Base-by-base conservation (phyloP, 1,140 invertebrate genomes). In the Manduca sexta region DNA sequence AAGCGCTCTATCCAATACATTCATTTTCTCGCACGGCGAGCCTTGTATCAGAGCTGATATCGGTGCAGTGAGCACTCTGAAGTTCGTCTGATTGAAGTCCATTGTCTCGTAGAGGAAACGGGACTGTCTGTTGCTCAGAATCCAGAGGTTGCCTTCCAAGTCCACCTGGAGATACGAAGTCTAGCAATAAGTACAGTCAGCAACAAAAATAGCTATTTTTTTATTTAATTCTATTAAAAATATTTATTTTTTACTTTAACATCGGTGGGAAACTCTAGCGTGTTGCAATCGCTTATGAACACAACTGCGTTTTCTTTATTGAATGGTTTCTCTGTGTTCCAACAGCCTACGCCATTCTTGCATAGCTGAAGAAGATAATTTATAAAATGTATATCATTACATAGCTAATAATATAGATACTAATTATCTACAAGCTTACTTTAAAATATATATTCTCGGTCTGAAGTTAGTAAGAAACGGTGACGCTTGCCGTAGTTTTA, bases 211-310 rank as follows among this genome's bases (percentile, higher is more conserved):
- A 30, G 29, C 11, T 5, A n/a, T n/a, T n/a, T n/a, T n/a, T n/a
- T n/a, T n/a, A n/a, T n/a, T n/a, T n/a, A n/a, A n/a, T n/a, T n/a
- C n/a, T n/a, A n/a, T n/a, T n/a, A n/a, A n/a, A n/a, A n/a, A n/a
- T n/a, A 11, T 11, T 1, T 12, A 18, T 10, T 33, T n/a, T 40
- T 35, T 74, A 88, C 87, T 76, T 89, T 90, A 16, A 91, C 64
- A 58, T 91, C 90, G 48, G 89, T 91, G 18, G 92, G 91, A 67
- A 93, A 93, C 52, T 93, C 90, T 13, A 94, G 64, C 2, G 85
- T 79, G 43, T 88, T 81, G 37, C 89, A 88, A 62, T 93, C 91
- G 55, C 89, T 88, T 21, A 89, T 88, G 11, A 93, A 77, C 2
- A 91, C 74, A 1, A 88, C 91, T 30, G 91, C 84, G 57, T 89